Evolutionary conservation across 2,113 vertebrate species (phyloP).

Genomic region (Centropus bengalensis): DNA sequence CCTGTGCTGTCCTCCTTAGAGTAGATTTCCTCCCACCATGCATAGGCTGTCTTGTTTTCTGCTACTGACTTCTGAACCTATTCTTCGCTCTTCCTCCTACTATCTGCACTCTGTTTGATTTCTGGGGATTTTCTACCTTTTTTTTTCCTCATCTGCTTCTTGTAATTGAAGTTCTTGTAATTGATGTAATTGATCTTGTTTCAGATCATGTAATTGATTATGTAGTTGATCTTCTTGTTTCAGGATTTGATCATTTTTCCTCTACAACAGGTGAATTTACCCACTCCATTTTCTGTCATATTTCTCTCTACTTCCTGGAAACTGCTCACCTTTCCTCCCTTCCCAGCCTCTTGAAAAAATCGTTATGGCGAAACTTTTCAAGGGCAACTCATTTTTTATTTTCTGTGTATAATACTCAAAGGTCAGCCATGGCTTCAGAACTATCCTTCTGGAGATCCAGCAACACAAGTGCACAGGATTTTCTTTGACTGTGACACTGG

Average conservation of each 20-base stretch:
- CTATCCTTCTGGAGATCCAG: neutral
- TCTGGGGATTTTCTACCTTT: neutral
- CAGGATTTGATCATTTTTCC: neutral
- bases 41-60: neutral
- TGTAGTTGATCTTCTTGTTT: neutral
- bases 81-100: neutral
- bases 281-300: neutral
- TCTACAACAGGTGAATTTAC: neutral
- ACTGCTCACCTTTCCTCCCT: neutral
- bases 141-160: neutral
- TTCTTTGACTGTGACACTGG: neutral
- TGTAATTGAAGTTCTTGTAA: neutral
- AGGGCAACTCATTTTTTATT: neutral
- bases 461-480: neutral
- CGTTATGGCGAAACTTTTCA: neutral
- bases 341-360: neutral
- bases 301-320: neutral
- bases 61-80: neutral
- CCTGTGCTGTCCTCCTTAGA: neutral
- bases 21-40: neutral
- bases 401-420: neutral
- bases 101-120: neutral
- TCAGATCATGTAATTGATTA: no score
- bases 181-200: no score
- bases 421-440: neutral